Base-by-base conservation (phyloP, 2,888 invertebrate species). In the Caenorhabditis panamensis region DNA sequence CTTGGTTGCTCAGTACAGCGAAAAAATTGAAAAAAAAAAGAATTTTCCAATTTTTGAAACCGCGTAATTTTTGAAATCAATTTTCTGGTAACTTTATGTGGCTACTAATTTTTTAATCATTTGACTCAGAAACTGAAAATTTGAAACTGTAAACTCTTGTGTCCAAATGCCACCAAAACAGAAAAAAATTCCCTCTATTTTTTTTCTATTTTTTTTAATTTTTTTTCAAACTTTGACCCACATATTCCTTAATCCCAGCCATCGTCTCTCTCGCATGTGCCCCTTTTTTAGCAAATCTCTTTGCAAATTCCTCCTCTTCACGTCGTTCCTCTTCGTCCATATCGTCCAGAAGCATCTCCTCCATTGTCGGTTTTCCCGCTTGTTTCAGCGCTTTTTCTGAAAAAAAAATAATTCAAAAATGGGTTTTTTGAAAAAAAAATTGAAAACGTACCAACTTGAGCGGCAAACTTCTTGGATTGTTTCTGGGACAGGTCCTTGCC, bases 301-400 rank as follows among this genome's bases (percentile, higher is more conserved):
- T 24, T 1, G 31, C 53, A 20, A 26, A 75, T 36, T 75, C 59
- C 2, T 59, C 66, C 24, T 75, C 75, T 16, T 36, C 59, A 11
- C 61, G 37, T 51, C 47, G 31, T 31, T 75, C 73, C 13, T 75
- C 66, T 2, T 73, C 64, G 51, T 73, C 64, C 59, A 73, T 24
- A 66, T 66, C 66, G 36, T 56, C 56, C 1, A 9, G 49, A 58
- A 66, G 26, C 61, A 75, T 66, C 37, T 75, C 26, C 4, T 61
- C 31, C 18, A 61, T 66, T 16, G 66, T 28, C 18, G 75, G 75
- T 44, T 75, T 75, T 44, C 75, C 75, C 66, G 53, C 61, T 37
- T 75, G n/a, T 11, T 36, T 18, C 5, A 66, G 28, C 2, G 75
- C 75, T 31, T 66, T 66, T 18, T 75, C 73, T 73, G 31, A 20